Percentiles rank a stretch among this genome's conserved stretches.
Conservation (phyloP, 2,797 vertebrate species). For the Cuculus canorus region DNA sequence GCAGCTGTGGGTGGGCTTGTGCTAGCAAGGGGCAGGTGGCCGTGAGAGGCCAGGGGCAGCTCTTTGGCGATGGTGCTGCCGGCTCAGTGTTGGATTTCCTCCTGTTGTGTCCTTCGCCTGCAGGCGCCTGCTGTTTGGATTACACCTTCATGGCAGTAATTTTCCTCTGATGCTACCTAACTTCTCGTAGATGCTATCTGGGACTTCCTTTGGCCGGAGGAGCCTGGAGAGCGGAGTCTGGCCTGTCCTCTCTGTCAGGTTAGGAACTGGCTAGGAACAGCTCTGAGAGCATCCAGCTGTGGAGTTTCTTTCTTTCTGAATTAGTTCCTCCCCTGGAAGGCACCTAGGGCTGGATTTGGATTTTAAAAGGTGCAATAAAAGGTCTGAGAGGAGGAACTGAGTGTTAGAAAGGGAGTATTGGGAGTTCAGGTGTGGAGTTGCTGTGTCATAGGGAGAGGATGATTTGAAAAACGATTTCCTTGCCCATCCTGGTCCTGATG, state of each 20-base stretch:
- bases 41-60: background rate
- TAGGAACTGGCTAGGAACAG: background rate
- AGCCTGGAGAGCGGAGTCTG: background rate
- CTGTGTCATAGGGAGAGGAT: background rate
- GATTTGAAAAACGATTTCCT: background rate
- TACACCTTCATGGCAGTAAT: background rate
- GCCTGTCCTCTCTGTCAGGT: background rate
- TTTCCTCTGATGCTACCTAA: background rate
- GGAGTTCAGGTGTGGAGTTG: background rate
- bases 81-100: background rate
- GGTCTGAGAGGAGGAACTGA: background rate
- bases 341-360: background rate
- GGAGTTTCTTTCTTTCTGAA: background rate
- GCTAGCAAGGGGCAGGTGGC: rapidly evolving
- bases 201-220: background rate
- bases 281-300: background rate
- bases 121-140: background rate
- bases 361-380: background rate
- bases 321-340: background rate
- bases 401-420: background rate
- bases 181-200: background rate
- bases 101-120: background rate
- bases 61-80: background rate
- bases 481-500: background rate
- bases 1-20: background rate